A percentile compares a stretch with the other conserved stretches of the same genome.
These are phyloP conservation scores for Apis mellifera DNA, from an alignment of 1,140 invertebrate genomes.

Conservation along the genomic window DNA sequence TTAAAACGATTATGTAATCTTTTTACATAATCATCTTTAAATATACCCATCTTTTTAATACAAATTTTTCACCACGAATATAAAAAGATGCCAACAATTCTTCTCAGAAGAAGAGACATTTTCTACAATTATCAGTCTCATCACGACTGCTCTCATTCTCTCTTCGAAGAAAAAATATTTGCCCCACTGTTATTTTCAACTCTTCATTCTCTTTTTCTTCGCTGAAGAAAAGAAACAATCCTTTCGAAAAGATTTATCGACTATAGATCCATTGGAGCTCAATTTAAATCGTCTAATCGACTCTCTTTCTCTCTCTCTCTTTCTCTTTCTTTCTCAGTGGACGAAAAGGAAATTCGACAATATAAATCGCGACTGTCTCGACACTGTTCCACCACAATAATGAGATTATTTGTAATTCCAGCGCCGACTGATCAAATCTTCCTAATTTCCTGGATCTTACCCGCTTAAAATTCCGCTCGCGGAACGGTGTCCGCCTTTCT, in stretches of 20 bases:
- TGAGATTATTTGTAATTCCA: conserved; percentile 74
- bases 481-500: conserved; percentile 17
- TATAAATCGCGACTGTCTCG: conserved; percentile 57
- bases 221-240: not conserved
- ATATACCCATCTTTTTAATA: no score
- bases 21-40: no score
- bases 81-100: not conserved
- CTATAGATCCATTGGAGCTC: not conserved
- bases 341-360: conserved; percentile 61
- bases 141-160: not conserved
- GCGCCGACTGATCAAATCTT: conserved; percentile 70
- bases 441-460: conserved; percentile 71
- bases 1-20: no score
- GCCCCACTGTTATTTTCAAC: not conserved
- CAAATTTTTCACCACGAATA: no score
- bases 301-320: not conserved
- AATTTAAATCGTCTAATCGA: conserved; percentile 56
- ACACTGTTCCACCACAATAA: conserved; percentile 58
- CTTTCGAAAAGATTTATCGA: no score
- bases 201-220: not conserved
- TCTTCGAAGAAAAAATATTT: not conserved
- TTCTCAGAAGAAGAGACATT: not conserved
- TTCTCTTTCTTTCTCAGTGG: not conserved
- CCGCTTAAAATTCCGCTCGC: conserved; percentile 68
- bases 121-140: not conserved